Evolutionary conservation across 2,888 invertebrate species (phyloP).

Genomic region (Amorpha juglandis): DNA sequence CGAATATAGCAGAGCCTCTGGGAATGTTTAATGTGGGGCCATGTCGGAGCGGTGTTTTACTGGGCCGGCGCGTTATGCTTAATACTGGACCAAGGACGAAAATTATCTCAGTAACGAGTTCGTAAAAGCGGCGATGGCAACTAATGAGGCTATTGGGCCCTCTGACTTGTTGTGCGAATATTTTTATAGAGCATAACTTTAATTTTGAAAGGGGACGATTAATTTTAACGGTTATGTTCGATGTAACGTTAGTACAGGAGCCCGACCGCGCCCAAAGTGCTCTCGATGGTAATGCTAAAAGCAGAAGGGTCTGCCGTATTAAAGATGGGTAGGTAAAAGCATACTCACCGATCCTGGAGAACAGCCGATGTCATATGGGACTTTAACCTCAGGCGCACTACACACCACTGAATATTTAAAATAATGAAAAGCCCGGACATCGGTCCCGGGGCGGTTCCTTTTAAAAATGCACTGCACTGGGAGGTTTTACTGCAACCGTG

Average conservation of each 20-base stretch:
- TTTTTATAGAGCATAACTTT: constrained; percentile 75
- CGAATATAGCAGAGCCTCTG: constrained; percentile 75
- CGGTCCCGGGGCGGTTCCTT: constrained; percentile 73
- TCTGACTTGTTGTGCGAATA: constrained; percentile 74
- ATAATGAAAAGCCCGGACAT: constrained; percentile 77
- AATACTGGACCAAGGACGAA: constrained; percentile 77
- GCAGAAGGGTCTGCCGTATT: constrained; percentile 44
- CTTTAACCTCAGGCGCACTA: constrained; percentile 64
- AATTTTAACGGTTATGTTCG: constrained; percentile 68
- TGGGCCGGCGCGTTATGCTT: constrained; percentile 68
- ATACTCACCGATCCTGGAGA: constrained; percentile 63
- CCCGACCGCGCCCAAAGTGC: constrained; percentile 44
- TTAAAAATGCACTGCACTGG: constrained; percentile 83
- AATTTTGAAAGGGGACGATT: constrained; percentile 72
- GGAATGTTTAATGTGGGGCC: constrained; percentile 81
- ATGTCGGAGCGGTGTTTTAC: constrained; percentile 68
- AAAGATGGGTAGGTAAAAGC: constrained; percentile 53
- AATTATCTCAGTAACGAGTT: constrained; percentile 79
- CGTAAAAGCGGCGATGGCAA: constrained; percentile 75
- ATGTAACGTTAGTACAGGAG: constrained; percentile 28
- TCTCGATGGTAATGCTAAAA: constrained; percentile 56
- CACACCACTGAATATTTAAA: constrained; percentile 81
- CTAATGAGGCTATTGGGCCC: constrained; percentile 78
- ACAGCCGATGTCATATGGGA: constrained; percentile 52
- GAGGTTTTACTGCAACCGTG: constrained; percentile 74